A percentile compares a stretch with the other conserved stretches of the same genome.
Evolutionary conservation across 2,888 invertebrate species (phyloP).

Genomic region (Biston stratarius): DNA sequence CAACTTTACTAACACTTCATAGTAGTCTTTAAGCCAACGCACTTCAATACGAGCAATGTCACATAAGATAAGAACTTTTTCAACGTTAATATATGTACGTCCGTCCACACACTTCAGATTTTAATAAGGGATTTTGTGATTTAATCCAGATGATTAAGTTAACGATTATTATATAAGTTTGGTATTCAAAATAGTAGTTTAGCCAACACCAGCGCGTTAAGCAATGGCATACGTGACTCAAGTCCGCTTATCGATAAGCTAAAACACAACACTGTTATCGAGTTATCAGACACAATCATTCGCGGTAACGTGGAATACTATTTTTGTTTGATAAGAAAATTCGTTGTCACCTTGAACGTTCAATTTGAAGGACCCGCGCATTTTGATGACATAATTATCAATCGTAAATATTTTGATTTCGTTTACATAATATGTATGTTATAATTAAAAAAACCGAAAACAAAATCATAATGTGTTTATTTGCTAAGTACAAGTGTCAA

Average conservation of each 20-base stretch:
- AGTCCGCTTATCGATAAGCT: conserved; percentile 71
- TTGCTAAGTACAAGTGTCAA: too few species aligned
- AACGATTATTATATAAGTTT: conserved; percentile 44
- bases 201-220: conserved; percentile 61
- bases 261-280: conserved; percentile 78
- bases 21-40: conserved; percentile 30
- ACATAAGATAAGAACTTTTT: neutral
- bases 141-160: neutral
- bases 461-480: too few species aligned
- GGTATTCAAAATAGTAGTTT: conserved; percentile 48
- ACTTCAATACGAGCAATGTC: conserved; percentile 5
- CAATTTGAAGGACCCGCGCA: conserved; percentile 42
- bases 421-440: too few species aligned
- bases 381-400: conserved; percentile 29
- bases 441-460: too few species aligned
- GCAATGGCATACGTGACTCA: conserved; percentile 82
- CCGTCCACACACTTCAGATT: conserved; percentile 1
- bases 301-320: conserved; percentile 62
- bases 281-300: conserved; percentile 74
- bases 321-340: conserved; percentile 70
- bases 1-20: conserved; percentile 34
- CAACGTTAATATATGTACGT: neutral
- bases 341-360: conserved; percentile 72
- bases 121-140: conserved; percentile 1
- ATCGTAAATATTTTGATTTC: conserved; percentile 16